Base-by-base conservation (phyloP, 2,888 invertebrate species). In the Hirudinaria manillensis region DNA sequence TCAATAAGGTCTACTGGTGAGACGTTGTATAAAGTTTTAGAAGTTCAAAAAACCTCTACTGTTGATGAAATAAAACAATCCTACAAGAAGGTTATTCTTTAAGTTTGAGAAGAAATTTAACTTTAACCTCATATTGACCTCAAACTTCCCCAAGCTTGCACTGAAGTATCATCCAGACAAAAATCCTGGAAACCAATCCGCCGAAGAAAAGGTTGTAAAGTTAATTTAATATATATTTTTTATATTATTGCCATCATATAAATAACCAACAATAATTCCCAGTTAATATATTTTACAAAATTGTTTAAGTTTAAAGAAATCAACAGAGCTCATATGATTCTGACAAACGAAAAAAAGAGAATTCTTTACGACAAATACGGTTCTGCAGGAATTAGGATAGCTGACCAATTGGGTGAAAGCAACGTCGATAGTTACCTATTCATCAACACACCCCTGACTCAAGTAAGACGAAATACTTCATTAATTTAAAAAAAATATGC, bases 331-430 rank as follows among this genome's bases (percentile, higher is more conserved):
- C 68, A 68, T 21, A n/a, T 32, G 6, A 34, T 68, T 36, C 16
- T 68, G 27, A 68, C 68, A 32, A 36, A 68, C 34, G 68, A 68
- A 32, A 68, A 68, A 24, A 68, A 34, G 68, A 68, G 68, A 21
- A n/a, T n/a, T 10, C n/a, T 68, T 68, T 68, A 68, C 36, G 68
- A 68, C 36, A 68, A 68, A n/a, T 68, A 68, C 34, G 68, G 68
- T 29, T n/a, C 32, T 32, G 32, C n/a, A 34, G 68, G 68, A 6
- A 29, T 68, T n/a, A 32, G n/a, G 21, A 68, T 68, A 32, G 36
- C 34, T 1, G 68, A 68, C 10, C 32, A 68, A 34, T 29, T 68
- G 29, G 68, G 68, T 68, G 34, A 68, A 21, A 29, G n/a, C 24
- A 61, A 61, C n/a, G 61, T 61, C 10, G 61, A 61, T 27, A 61